Evolutionary conservation across 2,797 vertebrate species (phyloP), one percentile per base, ranked within the genome.

Genomic region (Lacerta agilis): DNA sequence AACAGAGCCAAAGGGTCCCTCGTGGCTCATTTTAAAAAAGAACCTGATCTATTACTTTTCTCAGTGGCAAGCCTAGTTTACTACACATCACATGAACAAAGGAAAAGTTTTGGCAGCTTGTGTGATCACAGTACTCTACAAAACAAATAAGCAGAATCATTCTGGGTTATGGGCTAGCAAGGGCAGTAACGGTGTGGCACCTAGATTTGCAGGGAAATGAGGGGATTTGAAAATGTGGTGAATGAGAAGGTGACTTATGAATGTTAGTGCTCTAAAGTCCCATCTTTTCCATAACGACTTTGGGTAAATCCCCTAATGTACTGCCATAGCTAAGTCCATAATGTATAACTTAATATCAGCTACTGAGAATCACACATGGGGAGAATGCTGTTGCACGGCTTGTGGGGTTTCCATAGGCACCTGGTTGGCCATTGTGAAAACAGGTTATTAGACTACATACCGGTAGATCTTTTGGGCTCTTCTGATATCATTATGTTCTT

Each of bases 71-170:
- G 73, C 92, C 89, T 78, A 81, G 78, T 93, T 93, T 84, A 88
- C 90, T 90, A 79, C 89, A 90, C 55, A 88, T 86, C 88, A 82
- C 79, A 92, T 90, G 94, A 95, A 88, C 87, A 90, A 87, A 92
- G 88, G 89, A 91, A 86, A 87, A 92, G 91, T 92, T 89, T 91
- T 79, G 89, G 71, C 61, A 72, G 87, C 89, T 93, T 82, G 41
- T 73, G 18, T 84, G 84, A 87, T 79, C 83, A 88, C 49, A 55
- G 43, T 86, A 87, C 27, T 92, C 85, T 49, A 49, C 49, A 92
- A 93, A 91, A 86, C 81, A 91, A 15, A 17, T 89, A 71, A 69
- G 61, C 23, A 91, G 81, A 92, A 94, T 93, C 88, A 69, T 82
- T 45, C 29, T 71, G 9, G 27, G 33, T 29, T 18, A 23, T n/a